Conservation (phyloP, 2,888 invertebrate species). For the Drosophila buzzatii region DNA sequence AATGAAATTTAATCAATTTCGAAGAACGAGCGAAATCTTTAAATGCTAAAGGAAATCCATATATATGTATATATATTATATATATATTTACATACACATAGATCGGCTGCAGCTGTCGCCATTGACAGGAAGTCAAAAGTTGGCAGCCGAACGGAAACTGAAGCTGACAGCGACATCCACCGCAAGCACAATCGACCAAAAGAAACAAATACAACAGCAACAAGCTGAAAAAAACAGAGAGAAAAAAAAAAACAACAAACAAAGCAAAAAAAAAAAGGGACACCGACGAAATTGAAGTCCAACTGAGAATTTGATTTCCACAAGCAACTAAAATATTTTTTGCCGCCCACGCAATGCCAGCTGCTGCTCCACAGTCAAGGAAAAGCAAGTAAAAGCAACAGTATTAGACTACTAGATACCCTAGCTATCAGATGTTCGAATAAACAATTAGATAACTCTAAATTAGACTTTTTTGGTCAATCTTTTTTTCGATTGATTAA, state of each 20-base stretch:
- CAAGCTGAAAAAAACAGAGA: neutral
- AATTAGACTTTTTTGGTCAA: neutral
- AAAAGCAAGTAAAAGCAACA: neutral
- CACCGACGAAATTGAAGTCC: slow-evolving; percentile 54
- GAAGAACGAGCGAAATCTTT: slow-evolving; percentile 30
- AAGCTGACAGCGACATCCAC: slow-evolving; percentile 65
- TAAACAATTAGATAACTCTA: neutral
- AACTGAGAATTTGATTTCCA: slow-evolving; percentile 62
- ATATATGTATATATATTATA: slow-evolving; percentile 24
- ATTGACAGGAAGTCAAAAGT: slow-evolving; percentile 70
- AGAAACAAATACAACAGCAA: slow-evolving; percentile 15
- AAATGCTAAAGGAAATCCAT: slow-evolving; percentile 29
- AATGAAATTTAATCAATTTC: slow-evolving; percentile 38
- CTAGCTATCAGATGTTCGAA: neutral
- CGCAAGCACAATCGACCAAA: slow-evolving; percentile 64
- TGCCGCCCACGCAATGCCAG: slow-evolving; percentile 42
- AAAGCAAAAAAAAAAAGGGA: slow-evolving; percentile 36
- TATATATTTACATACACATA: slow-evolving; percentile 34
- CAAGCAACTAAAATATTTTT: slow-evolving; percentile 65
- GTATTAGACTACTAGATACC: neutral
- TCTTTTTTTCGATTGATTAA: too few species aligned
- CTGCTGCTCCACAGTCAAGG: slow-evolving; percentile 41
- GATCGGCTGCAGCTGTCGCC: slow-evolving; percentile 62
- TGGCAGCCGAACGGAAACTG: slow-evolving; percentile 70
- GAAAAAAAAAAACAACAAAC: neutral